These are phyloP conservation scores for Sylvilagus bachmani DNA, from an alignment of 2,113 vertebrate species.

Conservation along the genomic window DNA sequence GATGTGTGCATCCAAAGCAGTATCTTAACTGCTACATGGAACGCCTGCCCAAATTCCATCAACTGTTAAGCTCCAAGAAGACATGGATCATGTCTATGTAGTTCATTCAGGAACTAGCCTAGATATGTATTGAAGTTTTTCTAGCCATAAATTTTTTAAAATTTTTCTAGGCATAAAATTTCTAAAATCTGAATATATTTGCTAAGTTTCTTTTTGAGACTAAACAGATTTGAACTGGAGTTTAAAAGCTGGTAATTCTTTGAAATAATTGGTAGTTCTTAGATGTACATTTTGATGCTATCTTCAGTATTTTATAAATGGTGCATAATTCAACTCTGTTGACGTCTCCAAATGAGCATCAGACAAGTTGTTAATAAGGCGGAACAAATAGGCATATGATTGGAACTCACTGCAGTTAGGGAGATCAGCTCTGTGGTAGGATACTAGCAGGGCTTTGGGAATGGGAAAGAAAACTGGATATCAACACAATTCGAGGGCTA, in stretches of 20 bases:
- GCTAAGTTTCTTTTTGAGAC: background rate
- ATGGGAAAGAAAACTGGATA: background rate
- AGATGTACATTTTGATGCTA: background rate
- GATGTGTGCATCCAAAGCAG: too few relatives aligned
- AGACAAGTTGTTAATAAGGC: background rate
- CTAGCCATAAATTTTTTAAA: background rate
- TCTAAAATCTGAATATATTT: background rate
- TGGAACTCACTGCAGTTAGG: background rate
- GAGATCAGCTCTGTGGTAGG: rapidly evolving
- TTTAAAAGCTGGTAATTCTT: background rate
- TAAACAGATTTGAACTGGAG: background rate
- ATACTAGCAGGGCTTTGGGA: background rate
- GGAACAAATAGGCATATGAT: background rate
- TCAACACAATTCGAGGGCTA: background rate
- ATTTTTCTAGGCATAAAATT: background rate
- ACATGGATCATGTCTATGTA: background rate
- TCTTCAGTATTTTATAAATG: background rate
- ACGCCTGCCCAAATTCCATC: background rate
- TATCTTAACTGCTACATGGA: too few relatives aligned
- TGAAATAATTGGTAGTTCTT: background rate
- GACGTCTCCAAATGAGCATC: background rate
- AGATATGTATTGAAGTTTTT: background rate
- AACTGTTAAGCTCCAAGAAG: background rate
- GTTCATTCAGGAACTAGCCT: background rate
- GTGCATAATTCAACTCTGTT: background rate